Percentiles rank a stretch among this genome's conserved stretches.
Evolutionary conservation across 2,113 vertebrate species (phyloP).

Genomic region (Picathartes gymnocephalus): DNA sequence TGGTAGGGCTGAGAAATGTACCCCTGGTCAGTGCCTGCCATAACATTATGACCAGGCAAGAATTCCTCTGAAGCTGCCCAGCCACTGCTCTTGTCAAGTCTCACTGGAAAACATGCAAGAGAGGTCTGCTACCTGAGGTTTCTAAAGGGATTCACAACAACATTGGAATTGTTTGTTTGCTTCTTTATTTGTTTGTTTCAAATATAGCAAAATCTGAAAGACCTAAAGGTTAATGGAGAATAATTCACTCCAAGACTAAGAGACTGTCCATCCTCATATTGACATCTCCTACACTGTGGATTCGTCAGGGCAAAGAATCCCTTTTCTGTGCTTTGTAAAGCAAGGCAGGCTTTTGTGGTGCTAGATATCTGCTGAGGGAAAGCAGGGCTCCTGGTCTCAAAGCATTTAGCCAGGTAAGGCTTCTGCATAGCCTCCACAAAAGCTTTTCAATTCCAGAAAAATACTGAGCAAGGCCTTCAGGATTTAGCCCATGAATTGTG

Average conservation of each 20-base stretch:
- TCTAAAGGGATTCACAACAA: background rate
- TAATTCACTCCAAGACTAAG: background rate
- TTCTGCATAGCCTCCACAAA: background rate
- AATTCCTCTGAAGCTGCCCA: background rate
- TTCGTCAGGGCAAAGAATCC: background rate
- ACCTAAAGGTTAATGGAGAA: background rate
- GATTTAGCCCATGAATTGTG: background rate
- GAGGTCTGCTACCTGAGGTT: background rate
- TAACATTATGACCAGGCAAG: background rate
- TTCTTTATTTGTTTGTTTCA: background rate
- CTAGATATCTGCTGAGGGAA: background rate
- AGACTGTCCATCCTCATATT: background rate
- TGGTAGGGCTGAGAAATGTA: background rate
- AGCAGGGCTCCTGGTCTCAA: background rate
- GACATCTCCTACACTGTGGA: background rate
- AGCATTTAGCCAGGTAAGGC: background rate
- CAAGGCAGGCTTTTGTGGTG: background rate
- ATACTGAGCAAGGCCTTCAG: background rate
- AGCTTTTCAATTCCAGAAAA: background rate
- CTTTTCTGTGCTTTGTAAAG: background rate
- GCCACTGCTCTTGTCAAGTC: background rate
- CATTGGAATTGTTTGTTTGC: background rate
- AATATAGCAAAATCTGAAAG: background rate
- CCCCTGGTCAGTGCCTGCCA: background rate
- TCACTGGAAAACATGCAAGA: background rate